Evolutionary conservation across 2,888 invertebrate species (phyloP).

Genomic region (Drosophila longiperda): DNA sequence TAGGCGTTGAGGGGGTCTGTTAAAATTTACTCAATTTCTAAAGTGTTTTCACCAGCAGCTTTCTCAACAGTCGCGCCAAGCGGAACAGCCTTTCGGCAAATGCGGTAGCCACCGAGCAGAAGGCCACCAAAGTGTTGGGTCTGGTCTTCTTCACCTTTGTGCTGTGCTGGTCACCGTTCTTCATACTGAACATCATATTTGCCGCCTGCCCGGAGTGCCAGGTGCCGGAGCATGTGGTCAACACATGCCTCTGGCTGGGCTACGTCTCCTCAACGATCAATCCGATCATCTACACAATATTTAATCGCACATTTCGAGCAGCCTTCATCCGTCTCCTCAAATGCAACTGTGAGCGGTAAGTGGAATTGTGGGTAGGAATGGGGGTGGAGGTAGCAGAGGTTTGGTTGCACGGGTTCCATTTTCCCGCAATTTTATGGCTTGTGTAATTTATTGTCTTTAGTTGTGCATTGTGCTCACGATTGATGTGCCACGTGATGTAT

Average conservation of each 20-base stretch:
- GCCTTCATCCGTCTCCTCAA: slow-evolving; percentile 91
- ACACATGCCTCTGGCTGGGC: slow-evolving; percentile 95
- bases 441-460: slow-evolving; percentile 44
- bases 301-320: slow-evolving; percentile 94
- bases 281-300: slow-evolving; percentile 96
- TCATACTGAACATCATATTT: slow-evolving; percentile 93
- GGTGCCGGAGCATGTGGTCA: slow-evolving; percentile 89
- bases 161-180: slow-evolving; percentile 97
- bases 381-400: not conserved
- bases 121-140: slow-evolving; percentile 95
- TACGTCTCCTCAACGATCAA: slow-evolving; percentile 97
- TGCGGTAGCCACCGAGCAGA: slow-evolving; percentile 96
- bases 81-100: slow-evolving; percentile 90
- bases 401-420: not conserved
- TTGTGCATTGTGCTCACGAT: slow-evolving; percentile 33
- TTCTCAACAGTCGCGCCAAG: slow-evolving; percentile 89
- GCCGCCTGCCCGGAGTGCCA: slow-evolving; percentile 93
- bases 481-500: slow-evolving; percentile 75
- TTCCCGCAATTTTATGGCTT: slow-evolving; percentile 3
- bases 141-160: slow-evolving; percentile 97
- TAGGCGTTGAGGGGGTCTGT: not conserved
- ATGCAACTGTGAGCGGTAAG: slow-evolving; percentile 91
- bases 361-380: slow-evolving; percentile 1
- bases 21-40: slow-evolving; percentile 7
- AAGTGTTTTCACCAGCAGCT: slow-evolving; percentile 85